Conservation (phyloP, 2,113 vertebrate species). For the Telmatochromis sp. region DNA sequence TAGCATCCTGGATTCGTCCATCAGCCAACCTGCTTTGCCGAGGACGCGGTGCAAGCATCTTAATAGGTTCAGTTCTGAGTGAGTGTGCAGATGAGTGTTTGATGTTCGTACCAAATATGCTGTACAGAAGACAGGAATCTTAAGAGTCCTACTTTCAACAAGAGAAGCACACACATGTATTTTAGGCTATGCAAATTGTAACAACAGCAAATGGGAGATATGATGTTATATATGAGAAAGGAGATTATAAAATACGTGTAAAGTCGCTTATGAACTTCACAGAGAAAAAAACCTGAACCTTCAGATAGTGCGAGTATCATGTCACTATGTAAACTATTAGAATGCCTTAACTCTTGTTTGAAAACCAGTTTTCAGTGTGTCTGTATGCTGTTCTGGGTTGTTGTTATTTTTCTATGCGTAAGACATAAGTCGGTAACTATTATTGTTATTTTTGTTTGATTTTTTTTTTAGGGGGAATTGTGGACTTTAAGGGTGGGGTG, state of each 20-base stretch:
- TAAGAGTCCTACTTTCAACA: slow-evolving; percentile 66
- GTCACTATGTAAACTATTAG: slow-evolving; percentile 59
- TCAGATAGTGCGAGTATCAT: slow-evolving; percentile 45
- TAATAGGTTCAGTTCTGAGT: slow-evolving; percentile 56
- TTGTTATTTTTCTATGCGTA: background rate
- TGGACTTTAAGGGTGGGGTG: background rate
- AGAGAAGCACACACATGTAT: slow-evolving; percentile 76
- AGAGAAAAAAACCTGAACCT: background rate
- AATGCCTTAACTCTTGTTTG: slow-evolving; percentile 75
- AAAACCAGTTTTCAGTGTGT: slow-evolving; percentile 44
- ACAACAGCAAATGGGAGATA: slow-evolving; percentile 57
- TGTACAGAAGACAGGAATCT: slow-evolving; percentile 42
- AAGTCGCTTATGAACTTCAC: slow-evolving; percentile 12
- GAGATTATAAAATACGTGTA: slow-evolving; percentile 16
- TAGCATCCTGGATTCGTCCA: slow-evolving; percentile 48
- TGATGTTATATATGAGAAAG: slow-evolving; percentile 45
- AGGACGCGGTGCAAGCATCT: slow-evolving; percentile 78
- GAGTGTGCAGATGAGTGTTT: slow-evolving; percentile 37
- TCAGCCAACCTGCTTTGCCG: slow-evolving; percentile 79
- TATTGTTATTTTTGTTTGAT: background rate
- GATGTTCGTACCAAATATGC: slow-evolving; percentile 63
- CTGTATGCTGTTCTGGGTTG: slow-evolving; percentile 33
- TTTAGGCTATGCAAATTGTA: slow-evolving; percentile 83
- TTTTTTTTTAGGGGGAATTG: background rate
- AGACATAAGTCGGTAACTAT: slow-evolving; percentile 3